Base-by-base conservation (phyloP, 2,797 vertebrate genomes). In the Choloepus didactylus region DNA sequence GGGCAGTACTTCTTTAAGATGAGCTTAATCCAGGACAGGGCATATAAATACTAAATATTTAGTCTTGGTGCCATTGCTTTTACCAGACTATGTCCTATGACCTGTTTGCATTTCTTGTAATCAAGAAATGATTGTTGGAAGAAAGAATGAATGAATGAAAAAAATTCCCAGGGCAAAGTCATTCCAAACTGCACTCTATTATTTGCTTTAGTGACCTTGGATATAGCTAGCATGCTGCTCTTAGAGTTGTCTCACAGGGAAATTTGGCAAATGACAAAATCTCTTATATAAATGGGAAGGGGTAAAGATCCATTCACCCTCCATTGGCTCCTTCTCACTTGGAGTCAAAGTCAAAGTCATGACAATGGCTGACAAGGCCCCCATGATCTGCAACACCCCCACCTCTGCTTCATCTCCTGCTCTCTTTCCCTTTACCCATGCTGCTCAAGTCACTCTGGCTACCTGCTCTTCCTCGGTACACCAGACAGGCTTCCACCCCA, bases 321-420 rank as follows among this genome's bases (percentile, higher is more conserved):
- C 27, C 9, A n/a, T 38, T 31, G 25, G 15, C 83, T 76, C 60
- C 44, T n/a, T 0, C 31, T 70, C 69, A 9, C 44, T 14, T 4
- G n/a, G 14, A 64, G 29, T 62, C 54, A 60, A 80, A 72, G 35
- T 4, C 9, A 19, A 75, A 86, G 60, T 27, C 41, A 66, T 46
- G 66, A 46, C 11, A 6, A 27, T 49, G 35, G 44, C 27, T n/a
- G 25, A 23, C 2, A 60, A 49, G n/a, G 31, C 3, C 75, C 27
- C 1, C 1, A 9, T 49, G 46, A 41, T 54, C 35, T 31, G 0
- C 5, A 11, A 3, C 3, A 31, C 11, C 27, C 49, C 72, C 15
- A 29, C 49, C 59, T 15, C 16, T 5, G 6, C 31, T 35, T 60
- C 80, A 16, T 5, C 7, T 4, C 49, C 31, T 14, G 16, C 21